A percentile compares a stretch with the other conserved stretches of the same genome.
Evolutionary conservation across 2,797 vertebrate species (phyloP).

Genomic region (Remorina albescens): DNA sequence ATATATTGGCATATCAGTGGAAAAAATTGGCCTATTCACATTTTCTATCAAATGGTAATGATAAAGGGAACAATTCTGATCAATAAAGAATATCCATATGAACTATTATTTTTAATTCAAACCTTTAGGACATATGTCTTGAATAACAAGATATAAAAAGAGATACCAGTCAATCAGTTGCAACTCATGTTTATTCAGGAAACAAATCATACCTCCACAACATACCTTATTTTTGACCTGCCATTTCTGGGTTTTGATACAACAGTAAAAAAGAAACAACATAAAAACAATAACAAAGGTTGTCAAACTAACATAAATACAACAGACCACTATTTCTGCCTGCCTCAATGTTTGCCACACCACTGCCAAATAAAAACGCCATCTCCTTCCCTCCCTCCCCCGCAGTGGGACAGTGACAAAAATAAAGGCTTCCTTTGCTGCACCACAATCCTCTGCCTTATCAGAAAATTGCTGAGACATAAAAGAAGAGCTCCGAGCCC

Average conservation of each 20-base stretch:
- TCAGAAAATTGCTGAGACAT: constrained; percentile 59
- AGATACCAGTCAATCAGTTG: constrained; percentile 64
- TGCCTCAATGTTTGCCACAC: constrained; percentile 49
- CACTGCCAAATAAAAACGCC: constrained; percentile 53
- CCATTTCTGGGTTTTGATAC: constrained; percentile 79
- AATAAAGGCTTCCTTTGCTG: constrained; percentile 53
- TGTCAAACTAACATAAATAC: constrained; percentile 85
- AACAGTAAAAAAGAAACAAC: constrained; percentile 82
- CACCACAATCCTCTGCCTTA: constrained; percentile 68
- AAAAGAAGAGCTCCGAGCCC: constrained; percentile 24
- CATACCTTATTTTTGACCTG: constrained; percentile 81
- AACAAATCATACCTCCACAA: constrained; percentile 82
- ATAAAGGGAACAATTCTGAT: not conserved
- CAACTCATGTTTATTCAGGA: constrained; percentile 87
- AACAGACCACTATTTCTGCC: constrained; percentile 70
- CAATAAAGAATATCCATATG: not conserved
- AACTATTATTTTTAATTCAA: not conserved
- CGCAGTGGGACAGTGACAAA: constrained; percentile 40
- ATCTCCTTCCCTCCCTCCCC: constrained; percentile 34
- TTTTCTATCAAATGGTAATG: not conserved
- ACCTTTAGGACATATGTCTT: not conserved
- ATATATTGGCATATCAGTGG: not conserved
- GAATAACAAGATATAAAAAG: not conserved
- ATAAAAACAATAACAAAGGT: constrained; percentile 76
- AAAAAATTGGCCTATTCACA: not conserved